phyloP scores from a whole-genome alignment of 2,113 vertebrate species.

The Psilopsiagon aurifrons region DNA sequence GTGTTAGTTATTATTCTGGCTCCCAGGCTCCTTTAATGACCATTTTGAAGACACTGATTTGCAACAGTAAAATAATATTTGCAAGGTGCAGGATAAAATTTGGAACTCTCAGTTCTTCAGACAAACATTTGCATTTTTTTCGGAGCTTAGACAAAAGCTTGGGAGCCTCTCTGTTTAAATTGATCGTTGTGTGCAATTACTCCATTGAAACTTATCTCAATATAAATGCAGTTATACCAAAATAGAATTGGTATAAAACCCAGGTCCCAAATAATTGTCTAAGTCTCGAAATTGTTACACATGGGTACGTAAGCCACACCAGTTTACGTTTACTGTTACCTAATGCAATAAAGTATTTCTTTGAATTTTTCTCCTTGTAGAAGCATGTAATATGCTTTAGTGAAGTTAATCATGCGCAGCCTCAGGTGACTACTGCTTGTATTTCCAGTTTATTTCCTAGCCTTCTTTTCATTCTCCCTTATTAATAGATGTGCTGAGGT shows the following conservation, averaged over 20 bases:
- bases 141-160: neutral
- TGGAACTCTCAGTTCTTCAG: neutral
- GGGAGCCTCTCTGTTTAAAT: neutral
- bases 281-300: neutral
- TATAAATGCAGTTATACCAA: conserved; percentile 13
- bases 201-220: neutral
- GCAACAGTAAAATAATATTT: conserved; percentile 22
- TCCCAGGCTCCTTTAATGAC: neutral
- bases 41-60: neutral
- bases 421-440: conserved; percentile 57
- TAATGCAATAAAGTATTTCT: conserved; percentile 27
- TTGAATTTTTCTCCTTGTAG: conserved; percentile 48
- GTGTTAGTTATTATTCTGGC: neutral
- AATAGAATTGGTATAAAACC: neutral
- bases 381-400: conserved; percentile 10
- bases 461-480: conserved; percentile 60
- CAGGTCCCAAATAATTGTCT: neutral
- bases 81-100: neutral
- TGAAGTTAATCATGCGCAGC: conserved; percentile 48
- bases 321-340: conserved; percentile 24
- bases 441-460: conserved; percentile 60
- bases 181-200: conserved; percentile 10
- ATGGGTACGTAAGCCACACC: neutral
- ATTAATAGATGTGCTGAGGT: conserved; percentile 68
- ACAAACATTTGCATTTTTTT: neutral